Base-by-base conservation (phyloP, 2,888 invertebrate genomes). In the Spodoptera littoralis region DNA sequence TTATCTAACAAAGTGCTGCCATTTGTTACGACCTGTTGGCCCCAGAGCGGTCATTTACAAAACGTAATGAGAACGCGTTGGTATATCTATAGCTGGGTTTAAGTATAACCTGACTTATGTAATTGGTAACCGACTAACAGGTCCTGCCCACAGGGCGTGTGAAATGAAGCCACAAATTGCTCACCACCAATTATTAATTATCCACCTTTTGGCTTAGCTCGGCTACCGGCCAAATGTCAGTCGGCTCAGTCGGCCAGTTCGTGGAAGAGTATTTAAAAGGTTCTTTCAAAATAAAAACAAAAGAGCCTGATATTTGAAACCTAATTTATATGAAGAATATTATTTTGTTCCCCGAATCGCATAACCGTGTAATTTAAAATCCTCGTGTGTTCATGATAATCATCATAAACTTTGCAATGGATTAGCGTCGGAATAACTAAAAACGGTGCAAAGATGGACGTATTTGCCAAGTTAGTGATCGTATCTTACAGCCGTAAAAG, bases 141-240 rank as follows among this genome's bases (percentile, higher is more conserved):
- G 86, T 88, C 76, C 65, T 71, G 60, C 76, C 72, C 59, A 72
- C 50, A 60, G 62, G 65, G 74, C 74, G 66, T 71, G 65, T 73
- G 58, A 69, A 78, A 60, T 68, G 80, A 82, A 85, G 81, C 84
- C 86, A 72, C 83, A 84, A 87, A 87, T 84, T 85, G 82, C 72
- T 73, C 66, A 77, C 72, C 70, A 74, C 72, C 81, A 81, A 84
- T 84, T 83, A 87, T 83, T 86, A 82, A 84, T 79, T 77, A 70
- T 64, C 76, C 76, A 76, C 82, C 76, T 84, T 74, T 77, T 74
- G 52, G 60, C 61, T 77, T 64, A 60, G 66, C 78, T 82, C 71
- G 75, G 76, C 76, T 58, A 65, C 65, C 52, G 60, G 78, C 81
- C 81, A 84, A 84, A 80, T 76, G 66, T 65, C 60, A 63, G 51